Conservation (phyloP, 2,797 vertebrate species). For the Morelia viridis region DNA sequence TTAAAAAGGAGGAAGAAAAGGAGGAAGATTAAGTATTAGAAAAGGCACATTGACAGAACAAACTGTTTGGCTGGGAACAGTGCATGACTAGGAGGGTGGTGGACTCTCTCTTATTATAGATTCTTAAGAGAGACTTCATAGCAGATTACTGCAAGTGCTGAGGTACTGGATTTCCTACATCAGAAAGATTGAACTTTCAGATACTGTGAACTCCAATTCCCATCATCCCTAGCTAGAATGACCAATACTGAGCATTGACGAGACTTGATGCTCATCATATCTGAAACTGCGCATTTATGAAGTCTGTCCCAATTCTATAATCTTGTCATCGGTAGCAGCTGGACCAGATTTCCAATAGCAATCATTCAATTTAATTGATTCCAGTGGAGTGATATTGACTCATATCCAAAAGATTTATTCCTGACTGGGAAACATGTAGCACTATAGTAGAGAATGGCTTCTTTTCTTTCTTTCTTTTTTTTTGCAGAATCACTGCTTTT, state of each 20-base stretch:
- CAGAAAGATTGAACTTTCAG: background rate
- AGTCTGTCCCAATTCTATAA: background rate
- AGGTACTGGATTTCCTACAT: background rate
- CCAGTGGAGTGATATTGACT: background rate
- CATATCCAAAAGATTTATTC: background rate
- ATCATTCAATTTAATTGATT: background rate
- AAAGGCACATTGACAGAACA: background rate
- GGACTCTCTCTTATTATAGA: background rate
- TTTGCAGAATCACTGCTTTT: background rate
- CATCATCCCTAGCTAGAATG: background rate
- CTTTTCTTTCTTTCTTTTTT: background rate
- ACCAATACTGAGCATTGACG: background rate
- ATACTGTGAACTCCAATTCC: background rate
- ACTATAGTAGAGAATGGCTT: too few relatives aligned
- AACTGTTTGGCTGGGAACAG: background rate
- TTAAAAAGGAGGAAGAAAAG: background rate
- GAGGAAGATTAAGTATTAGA: background rate
- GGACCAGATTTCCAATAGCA: background rate
- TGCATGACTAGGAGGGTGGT: background rate
- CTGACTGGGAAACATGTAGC: background rate
- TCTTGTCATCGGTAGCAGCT: background rate
- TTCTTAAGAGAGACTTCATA: background rate
- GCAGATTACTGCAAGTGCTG: background rate
- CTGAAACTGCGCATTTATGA: background rate
- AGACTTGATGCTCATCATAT: background rate